A percentile compares a stretch with the other conserved stretches of the same genome.
Evolutionary conservation across 2,797 vertebrate genomes (phyloP).

Genomic region (Pseudochromis fuscus): DNA sequence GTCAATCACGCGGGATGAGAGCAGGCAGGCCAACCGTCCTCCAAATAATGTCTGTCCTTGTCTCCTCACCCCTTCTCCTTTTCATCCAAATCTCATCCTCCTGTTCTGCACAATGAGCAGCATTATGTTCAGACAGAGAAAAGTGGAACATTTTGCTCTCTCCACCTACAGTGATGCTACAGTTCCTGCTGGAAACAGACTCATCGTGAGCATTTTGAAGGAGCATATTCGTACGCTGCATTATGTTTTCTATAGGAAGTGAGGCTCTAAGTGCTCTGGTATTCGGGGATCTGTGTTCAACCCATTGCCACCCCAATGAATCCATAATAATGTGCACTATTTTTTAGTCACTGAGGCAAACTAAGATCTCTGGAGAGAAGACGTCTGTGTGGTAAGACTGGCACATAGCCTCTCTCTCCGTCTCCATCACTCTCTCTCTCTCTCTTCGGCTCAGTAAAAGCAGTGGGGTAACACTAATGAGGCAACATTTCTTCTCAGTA

Average conservation of each 20-base stretch:
- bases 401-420: conserved; percentile 37
- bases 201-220: conserved; percentile 54
- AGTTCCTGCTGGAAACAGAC: conserved; percentile 45
- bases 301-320: conserved; percentile 52
- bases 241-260: conserved; percentile 48
- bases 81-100: conserved; percentile 51
- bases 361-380: conserved; percentile 68
- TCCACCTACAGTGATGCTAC: conserved; percentile 36
- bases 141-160: conserved; percentile 43
- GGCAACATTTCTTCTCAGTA: conserved; percentile 75
- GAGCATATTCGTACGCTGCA: conserved; percentile 32
- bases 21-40: conserved; percentile 72
- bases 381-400: conserved; percentile 62
- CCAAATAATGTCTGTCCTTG: conserved; percentile 80
- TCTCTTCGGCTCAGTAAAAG: conserved; percentile 68
- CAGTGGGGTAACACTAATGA: conserved; percentile 83
- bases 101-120: conserved; percentile 34
- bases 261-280: conserved; percentile 38
- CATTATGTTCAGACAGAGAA: conserved; percentile 41
- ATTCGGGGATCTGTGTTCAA: conserved; percentile 57
- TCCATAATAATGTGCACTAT: conserved; percentile 59
- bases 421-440: not conserved
- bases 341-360: conserved; percentile 66
- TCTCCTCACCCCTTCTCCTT: conserved; percentile 66
- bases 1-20: conserved; percentile 82